A percentile compares a stretch with the other conserved stretches of the same genome.
These are phyloP conservation scores for Scomber japonicus DNA, from an alignment of 2,113 vertebrate genomes.

Conservation along the genomic window DNA sequence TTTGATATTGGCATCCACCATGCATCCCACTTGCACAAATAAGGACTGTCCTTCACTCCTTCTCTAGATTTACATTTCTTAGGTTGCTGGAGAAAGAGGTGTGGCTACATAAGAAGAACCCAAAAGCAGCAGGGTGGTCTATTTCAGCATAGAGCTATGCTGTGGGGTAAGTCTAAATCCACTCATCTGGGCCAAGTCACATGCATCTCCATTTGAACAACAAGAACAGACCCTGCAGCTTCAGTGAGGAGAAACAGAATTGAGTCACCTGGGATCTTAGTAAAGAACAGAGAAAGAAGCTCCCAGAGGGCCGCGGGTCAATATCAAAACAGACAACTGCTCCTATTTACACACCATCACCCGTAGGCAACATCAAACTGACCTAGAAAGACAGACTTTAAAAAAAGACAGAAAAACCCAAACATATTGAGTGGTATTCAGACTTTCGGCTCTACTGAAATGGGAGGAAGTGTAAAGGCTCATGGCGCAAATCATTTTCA, in stretches of 20 bases:
- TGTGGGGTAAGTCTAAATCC: slow-evolving; percentile 33
- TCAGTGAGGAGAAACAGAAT: slow-evolving; percentile 49
- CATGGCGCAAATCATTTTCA: slow-evolving; percentile 19
- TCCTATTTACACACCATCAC: slow-evolving; percentile 62
- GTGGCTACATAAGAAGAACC: slow-evolving; percentile 28
- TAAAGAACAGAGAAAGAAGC: slow-evolving; percentile 56
- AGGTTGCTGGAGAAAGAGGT: slow-evolving; percentile 1
- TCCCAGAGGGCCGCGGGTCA: slow-evolving; percentile 64
- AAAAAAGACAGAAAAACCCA: slow-evolving; percentile 43
- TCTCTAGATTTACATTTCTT: background rate
- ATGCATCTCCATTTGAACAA: slow-evolving; percentile 42
- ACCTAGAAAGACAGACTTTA: slow-evolving; percentile 56
- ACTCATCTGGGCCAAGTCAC: slow-evolving; percentile 20
- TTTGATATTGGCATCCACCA: slow-evolving; percentile 10
- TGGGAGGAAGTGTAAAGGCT: slow-evolving; percentile 15
- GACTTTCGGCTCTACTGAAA: slow-evolving; percentile 50
- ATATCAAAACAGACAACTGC: slow-evolving; percentile 70
- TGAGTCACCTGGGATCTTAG: slow-evolving; percentile 67
- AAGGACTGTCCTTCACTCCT: background rate
- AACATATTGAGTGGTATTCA: slow-evolving; percentile 30
- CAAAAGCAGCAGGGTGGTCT: slow-evolving; percentile 61
- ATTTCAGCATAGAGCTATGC: slow-evolving; percentile 51
- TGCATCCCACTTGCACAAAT: background rate
- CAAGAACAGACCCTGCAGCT: slow-evolving; percentile 50
- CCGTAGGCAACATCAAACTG: slow-evolving; percentile 52